phyloP scores from a whole-genome alignment of 2,113 vertebrate genomes.

The Chiloscyllium plagiosum region DNA sequence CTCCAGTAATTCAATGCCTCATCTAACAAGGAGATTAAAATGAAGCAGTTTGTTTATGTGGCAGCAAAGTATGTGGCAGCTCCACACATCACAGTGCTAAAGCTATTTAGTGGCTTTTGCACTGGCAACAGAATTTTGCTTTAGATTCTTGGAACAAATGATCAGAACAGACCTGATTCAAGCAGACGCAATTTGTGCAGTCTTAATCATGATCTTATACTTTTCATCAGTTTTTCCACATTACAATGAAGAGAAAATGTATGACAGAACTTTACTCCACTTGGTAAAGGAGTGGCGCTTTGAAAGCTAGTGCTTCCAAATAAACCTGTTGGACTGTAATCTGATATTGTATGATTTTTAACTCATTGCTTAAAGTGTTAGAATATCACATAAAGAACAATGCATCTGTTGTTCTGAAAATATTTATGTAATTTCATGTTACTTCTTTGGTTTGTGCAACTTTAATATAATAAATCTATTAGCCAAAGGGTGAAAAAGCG shows the following conservation, averaged over 20 bases:
- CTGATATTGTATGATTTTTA: no score
- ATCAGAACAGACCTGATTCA: neutral
- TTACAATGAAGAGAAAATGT: neutral
- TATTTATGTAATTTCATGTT: neutral
- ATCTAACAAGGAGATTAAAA: slow-evolving; percentile 33
- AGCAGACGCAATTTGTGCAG: neutral
- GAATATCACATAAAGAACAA: neutral
- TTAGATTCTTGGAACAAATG: neutral
- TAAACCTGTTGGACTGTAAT: no score
- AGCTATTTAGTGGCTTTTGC: neutral
- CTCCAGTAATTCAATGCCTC: slow-evolving; percentile 12
- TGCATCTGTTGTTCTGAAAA: neutral
- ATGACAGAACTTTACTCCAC: neutral
- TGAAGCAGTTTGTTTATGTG: slow-evolving; percentile 12
- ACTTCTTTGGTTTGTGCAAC: neutral
- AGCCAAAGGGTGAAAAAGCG: neutral
- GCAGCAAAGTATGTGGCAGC: neutral
- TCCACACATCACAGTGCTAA: slow-evolving; percentile 7
- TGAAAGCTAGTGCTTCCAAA: no score
- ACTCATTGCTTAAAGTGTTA: neutral
- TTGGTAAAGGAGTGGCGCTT: no score
- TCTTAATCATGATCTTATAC: neutral
- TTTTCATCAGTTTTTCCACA: no score
- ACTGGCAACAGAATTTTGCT: neutral
- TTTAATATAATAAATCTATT: neutral